Evolutionary conservation across 2,113 vertebrate genomes (phyloP).

Genomic region (Sphaerodactylus townsendi): DNA sequence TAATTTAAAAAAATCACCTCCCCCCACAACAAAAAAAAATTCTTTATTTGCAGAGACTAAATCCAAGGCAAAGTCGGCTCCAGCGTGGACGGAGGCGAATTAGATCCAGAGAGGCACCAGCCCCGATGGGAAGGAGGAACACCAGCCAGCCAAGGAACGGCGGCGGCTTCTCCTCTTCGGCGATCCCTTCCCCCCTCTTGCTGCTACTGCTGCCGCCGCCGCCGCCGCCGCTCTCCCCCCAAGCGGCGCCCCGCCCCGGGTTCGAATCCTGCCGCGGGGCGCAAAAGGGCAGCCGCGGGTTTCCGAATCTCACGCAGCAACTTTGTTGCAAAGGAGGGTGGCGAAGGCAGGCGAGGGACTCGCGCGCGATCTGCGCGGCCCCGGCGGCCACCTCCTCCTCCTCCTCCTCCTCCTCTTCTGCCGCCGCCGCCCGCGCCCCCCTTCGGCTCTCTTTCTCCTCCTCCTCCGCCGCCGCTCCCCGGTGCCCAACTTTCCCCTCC

Average conservation of each 20-base stretch:
- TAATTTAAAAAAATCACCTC: not conserved
- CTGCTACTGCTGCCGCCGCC: not conserved
- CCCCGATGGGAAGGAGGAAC: not conserved
- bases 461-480: not conserved
- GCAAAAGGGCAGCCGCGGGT: not conserved
- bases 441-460: not conserved
- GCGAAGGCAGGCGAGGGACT: not conserved
- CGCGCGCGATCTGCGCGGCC: constrained; percentile 4
- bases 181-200: not conserved
- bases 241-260: constrained; percentile 7
- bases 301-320: constrained; percentile 62
- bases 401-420: not conserved
- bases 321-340: constrained; percentile 76
- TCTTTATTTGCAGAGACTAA: not conserved
- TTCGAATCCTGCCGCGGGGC: not conserved
- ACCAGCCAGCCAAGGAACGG: not conserved
- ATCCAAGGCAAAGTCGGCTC: constrained; percentile 18
- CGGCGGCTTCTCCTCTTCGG: constrained; percentile 1
- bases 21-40: not conserved
- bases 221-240: no score
- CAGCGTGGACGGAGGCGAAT: not conserved
- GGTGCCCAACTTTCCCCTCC: not conserved
- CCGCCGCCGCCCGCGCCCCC: not conserved
- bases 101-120: not conserved
- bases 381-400: not conserved